phyloP scores from a whole-genome alignment of 2,113 vertebrate species.

The Montifringilla adamsi region DNA sequence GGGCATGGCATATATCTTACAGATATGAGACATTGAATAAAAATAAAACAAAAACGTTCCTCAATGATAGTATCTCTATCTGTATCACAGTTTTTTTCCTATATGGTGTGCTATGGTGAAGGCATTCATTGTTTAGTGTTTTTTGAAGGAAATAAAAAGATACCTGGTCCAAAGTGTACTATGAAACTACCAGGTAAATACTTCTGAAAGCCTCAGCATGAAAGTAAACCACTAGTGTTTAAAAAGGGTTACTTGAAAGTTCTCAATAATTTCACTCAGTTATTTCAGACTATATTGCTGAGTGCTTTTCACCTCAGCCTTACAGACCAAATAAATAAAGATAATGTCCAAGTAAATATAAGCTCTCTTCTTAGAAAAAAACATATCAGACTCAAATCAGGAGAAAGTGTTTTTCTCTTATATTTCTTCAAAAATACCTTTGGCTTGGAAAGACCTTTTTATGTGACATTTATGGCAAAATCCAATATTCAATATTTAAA shows the following conservation, averaged over 20 bases:
- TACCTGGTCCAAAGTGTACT: background rate
- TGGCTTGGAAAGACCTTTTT: background rate
- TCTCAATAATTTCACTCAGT: background rate
- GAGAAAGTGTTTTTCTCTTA: background rate
- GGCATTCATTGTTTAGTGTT: background rate
- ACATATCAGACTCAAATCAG: background rate
- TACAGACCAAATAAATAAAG: background rate
- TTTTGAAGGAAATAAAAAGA: background rate
- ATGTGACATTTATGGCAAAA: background rate
- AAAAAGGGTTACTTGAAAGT: background rate
- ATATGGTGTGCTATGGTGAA: background rate
- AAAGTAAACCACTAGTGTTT: background rate
- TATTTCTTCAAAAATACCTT: background rate
- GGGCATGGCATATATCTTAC: background rate
- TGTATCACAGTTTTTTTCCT: background rate
- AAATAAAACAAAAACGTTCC: background rate
- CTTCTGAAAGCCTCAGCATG: background rate
- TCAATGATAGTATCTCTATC: background rate
- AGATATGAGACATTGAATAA: background rate
- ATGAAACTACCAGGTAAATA: background rate
- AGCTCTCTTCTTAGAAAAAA: background rate
- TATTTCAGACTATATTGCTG: background rate
- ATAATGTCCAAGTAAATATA: background rate
- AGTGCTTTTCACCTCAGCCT: background rate
- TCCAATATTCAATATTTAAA: background rate